Base-by-base conservation (phyloP, 2,113 vertebrate genomes). In the Microtus pennsylvanicus region DNA sequence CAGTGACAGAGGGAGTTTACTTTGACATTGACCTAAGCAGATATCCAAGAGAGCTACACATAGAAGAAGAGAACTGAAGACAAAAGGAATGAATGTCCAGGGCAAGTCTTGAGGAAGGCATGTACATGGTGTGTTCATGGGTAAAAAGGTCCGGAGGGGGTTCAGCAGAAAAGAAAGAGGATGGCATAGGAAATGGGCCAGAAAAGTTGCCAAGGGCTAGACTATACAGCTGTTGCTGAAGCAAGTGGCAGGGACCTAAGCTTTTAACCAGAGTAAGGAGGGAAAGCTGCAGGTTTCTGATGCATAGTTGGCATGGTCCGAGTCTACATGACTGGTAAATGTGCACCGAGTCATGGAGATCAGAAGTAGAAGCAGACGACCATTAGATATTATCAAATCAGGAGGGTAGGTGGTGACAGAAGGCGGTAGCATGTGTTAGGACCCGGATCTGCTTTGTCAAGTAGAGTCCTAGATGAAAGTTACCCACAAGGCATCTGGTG, bases 331-430 rank as follows among this genome's bases (percentile, higher is more conserved):
- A 63, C 76, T 72, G 35, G 50, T 55, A 12, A 1, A 2, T 4
- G 6, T 50, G 22, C 9, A 33, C 0, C 1, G 33, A 52, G 9
- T 19, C 28, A 24, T 16, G 28, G 28, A n/a, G 63, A 14, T 38
- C 45, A 3, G 8, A 1, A 28, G 26, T 1, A 8, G 86, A 38
- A 47, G 7, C 8, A 3, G 6, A 5, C 13, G 21, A 0, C 21
- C 16, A 0, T 6, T 35, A 58, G 58, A 12, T 85, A 1, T 8
- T 16, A 1, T 13, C 1, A 24, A 0, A 28, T 10, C 33, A 9
- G 26, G 12, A 30, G 7, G 63, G 16, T 11, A 5, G 67, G 47
- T 74, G 28, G 19, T 22, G 77, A 65, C 35, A 16, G 26, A 63
- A 47, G 63, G 24, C 19, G 30, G 87, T 30, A 19, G 13, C 0